These are phyloP conservation scores for Jaculus jaculus DNA, from an alignment of 2,113 vertebrate species.

Conservation along the genomic window DNA sequence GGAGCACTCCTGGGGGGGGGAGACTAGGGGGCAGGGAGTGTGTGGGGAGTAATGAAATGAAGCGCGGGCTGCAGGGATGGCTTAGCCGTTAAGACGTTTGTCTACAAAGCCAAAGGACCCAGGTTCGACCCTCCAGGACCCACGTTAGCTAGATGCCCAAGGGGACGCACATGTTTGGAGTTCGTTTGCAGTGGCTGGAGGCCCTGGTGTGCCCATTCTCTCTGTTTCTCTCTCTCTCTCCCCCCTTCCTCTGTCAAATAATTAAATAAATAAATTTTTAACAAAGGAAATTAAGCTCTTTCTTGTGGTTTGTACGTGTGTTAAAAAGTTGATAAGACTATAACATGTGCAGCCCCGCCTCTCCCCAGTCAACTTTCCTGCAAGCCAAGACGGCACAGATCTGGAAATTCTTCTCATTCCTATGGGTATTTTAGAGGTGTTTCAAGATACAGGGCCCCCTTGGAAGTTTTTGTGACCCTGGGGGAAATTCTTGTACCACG, in stretches of 20 bases:
- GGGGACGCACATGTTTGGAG: too few species aligned
- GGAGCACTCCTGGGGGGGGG: background rate
- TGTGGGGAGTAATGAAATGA: background rate
- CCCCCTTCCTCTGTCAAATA: too few species aligned
- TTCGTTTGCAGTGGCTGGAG: too few species aligned
- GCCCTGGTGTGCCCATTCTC: too few species aligned
- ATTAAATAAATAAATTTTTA: too few species aligned
- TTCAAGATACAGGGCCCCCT: background rate
- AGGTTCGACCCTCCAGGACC: too few species aligned
- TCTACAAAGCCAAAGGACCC: too few species aligned
- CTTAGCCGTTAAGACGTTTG: too few species aligned
- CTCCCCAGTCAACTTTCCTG: background rate
- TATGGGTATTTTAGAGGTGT: background rate
- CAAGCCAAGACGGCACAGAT: background rate
- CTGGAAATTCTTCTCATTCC: constrained; percentile 29
- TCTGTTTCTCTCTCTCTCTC: too few species aligned
- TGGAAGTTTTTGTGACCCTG: background rate
- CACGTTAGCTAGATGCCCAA: too few species aligned
- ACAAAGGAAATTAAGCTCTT: background rate
- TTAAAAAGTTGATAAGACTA: background rate
- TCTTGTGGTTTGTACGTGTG: background rate
- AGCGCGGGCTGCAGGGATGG: too few species aligned
- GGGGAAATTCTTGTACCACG: background rate
- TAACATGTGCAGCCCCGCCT: background rate
- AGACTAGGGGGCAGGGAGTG: background rate